These are phyloP conservation scores for Squalus acanthias DNA, from an alignment of 2,797 vertebrate species.

Conservation along the genomic window DNA sequence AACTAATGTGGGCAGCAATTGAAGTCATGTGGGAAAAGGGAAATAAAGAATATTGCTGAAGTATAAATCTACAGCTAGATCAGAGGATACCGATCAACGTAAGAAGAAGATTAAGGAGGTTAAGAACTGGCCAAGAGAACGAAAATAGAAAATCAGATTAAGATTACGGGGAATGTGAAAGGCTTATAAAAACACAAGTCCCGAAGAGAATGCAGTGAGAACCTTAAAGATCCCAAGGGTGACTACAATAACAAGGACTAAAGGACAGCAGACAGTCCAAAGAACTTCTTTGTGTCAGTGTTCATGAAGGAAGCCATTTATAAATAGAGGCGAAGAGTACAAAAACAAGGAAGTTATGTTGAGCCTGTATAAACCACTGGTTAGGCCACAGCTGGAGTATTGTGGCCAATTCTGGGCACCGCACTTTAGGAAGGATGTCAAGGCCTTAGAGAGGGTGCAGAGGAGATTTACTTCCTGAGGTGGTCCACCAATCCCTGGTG, in stretches of 20 bases:
- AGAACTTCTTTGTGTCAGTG: neutral
- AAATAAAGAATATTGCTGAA: neutral
- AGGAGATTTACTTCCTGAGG: too few species aligned
- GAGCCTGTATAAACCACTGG: too few species aligned
- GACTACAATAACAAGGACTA: neutral
- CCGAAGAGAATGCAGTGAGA: neutral
- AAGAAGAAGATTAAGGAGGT: neutral
- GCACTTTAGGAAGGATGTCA: too few species aligned
- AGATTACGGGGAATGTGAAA: neutral
- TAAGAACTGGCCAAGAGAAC: neutral
- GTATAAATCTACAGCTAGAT: neutral
- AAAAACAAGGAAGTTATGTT: too few species aligned
- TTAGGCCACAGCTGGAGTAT: too few species aligned
- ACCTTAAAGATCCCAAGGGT: neutral
- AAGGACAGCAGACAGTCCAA: neutral
- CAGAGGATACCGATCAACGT: neutral
- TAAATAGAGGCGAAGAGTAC: too few species aligned
- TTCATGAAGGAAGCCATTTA: neutral
- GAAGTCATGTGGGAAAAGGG: neutral
- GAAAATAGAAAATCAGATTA: constrained; percentile 11
- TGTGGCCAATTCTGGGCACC: too few species aligned
- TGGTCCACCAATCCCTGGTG: too few species aligned
- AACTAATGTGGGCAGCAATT: neutral
- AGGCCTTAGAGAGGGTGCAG: too few species aligned
- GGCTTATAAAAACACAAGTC: neutral